Evolutionary conservation across 2,888 invertebrate species (phyloP).

Genomic region (Brachyopa scutellaris): DNA sequence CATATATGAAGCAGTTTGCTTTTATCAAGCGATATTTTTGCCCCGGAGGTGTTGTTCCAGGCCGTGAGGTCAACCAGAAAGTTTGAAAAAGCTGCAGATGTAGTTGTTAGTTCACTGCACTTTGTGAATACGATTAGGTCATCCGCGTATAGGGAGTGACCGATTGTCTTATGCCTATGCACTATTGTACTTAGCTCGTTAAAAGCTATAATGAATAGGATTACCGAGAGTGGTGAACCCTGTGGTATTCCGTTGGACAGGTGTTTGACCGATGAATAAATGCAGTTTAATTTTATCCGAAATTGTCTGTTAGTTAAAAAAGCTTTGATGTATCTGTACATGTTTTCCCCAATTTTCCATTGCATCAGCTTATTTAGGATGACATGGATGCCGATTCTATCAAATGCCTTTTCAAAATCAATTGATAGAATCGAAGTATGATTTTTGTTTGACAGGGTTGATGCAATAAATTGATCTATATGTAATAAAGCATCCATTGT

Average conservation of each 20-base stretch:
- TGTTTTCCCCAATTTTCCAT: background rate
- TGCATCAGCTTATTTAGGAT: background rate
- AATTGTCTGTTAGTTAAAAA: background rate
- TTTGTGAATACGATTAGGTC: background rate
- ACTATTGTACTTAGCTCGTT: background rate
- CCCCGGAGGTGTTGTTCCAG: background rate
- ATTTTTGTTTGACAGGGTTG: no score
- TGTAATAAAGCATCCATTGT: no score
- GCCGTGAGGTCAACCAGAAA: background rate
- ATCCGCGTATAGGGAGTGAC: background rate
- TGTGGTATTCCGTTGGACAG: background rate
- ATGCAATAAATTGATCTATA: no score
- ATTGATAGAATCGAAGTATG: background rate
- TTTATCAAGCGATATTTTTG: background rate
- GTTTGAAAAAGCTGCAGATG: background rate
- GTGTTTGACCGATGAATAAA: no score
- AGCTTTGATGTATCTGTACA: background rate
- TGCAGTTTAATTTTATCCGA: background rate
- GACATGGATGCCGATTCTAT: background rate
- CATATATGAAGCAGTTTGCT: background rate
- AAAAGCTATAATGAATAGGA: background rate
- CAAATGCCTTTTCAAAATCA: constrained; percentile 11
- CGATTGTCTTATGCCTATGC: background rate
- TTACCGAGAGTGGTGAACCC: background rate
- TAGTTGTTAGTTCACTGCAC: background rate